Evolutionary conservation across 2,888 invertebrate genomes (phyloP).

Genomic region (Oligia fasciuncula): DNA sequence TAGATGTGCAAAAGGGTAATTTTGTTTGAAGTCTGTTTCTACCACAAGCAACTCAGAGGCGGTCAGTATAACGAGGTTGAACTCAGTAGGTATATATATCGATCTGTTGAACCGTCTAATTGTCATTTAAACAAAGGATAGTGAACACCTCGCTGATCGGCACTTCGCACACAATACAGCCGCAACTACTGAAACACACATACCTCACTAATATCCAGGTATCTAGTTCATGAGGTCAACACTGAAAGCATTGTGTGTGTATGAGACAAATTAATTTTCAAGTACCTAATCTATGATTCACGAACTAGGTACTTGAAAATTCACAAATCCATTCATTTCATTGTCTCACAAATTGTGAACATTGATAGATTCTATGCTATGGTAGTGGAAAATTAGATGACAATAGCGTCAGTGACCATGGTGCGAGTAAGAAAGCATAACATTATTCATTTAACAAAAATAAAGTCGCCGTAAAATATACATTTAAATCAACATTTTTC

Average conservation of each 20-base stretch:
- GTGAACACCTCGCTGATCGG: conserved; percentile 19
- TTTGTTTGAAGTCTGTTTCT: conserved; percentile 29
- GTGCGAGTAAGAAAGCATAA: background rate
- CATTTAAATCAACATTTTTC: no score
- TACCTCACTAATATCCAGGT: conserved; percentile 15
- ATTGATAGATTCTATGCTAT: background rate
- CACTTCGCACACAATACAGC: conserved; percentile 13
- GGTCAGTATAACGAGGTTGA: background rate
- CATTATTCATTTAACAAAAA: background rate
- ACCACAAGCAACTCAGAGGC: conserved; percentile 5
- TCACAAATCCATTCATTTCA: background rate
- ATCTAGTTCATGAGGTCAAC: conserved; percentile 18
- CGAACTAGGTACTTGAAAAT: background rate
- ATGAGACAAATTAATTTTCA: background rate
- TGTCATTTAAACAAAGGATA: conserved; percentile 46
- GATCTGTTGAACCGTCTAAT: conserved; percentile 42
- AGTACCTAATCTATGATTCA: background rate
- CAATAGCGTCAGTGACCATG: no score
- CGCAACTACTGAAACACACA: background rate
- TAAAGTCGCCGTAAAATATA: background rate
- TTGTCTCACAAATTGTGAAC: background rate
- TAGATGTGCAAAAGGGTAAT: background rate
- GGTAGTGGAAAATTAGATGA: background rate
- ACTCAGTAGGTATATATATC: conserved; percentile 5
- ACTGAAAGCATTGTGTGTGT: conserved; percentile 6